Base-by-base conservation (phyloP, 2,113 vertebrate genomes). In the Pomatostomus ruficeps region DNA sequence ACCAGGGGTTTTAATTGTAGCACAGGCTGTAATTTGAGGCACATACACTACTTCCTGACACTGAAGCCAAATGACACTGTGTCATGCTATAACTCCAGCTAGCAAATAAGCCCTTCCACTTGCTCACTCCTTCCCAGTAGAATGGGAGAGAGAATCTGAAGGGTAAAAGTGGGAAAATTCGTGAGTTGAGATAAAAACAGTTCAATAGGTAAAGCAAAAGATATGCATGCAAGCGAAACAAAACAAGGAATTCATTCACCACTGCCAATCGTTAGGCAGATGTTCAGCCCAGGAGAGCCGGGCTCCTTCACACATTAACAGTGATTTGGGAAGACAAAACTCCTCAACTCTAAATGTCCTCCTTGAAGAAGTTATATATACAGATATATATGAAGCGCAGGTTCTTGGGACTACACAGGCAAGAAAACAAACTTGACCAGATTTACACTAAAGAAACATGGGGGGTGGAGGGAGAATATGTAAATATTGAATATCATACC, bases 401-500 rank as follows among this genome's bases (percentile, higher is more conserved):
- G 40, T 80, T 43, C 45, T 61, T 63, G 28, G 9, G 8, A n/a
- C 21, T 73, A 40, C 8, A 31, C 5, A 57, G 58, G n/a, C 23
- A 81, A 51, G 54, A 51, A 70, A 65, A 85, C 1, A 65, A 63
- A 46, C 21, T 38, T 59, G 3, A 12, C 11, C 14, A 61, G 22
- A 65, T 79, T 75, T 67, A 52, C 8, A 63, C 9, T 45, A 40
- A 73, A 31, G 10, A 78, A 81, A 29, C 1, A 0, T 6, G 2
- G 2, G 1, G 0, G 2, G 5, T 6, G 20, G 1, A 3, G 5
- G 9, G 20, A 38, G 5, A 12, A 24, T 36, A 31, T 59, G 20
- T 23, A 82, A 63, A 49, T 78, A 38, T 61, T 86, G 70, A 43
- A 29, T n/a, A 66, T 21, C 11, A 12, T n/a, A 21, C 54, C 16